phyloP scores from a whole-genome alignment of 2,113 vertebrate species.

The Myrmophylax atrothorax region DNA sequence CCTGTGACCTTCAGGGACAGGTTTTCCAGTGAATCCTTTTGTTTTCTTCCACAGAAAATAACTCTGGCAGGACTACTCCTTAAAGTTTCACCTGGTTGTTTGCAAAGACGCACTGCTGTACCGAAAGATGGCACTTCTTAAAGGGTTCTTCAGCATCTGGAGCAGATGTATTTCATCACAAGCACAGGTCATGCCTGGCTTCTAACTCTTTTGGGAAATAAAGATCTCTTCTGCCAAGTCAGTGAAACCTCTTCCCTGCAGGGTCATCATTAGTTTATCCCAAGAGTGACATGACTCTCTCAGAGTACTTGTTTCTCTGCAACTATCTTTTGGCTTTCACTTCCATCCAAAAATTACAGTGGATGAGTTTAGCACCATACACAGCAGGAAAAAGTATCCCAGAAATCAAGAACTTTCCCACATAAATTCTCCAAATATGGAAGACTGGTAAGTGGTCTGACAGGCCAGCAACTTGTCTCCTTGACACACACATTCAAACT shows the following conservation, averaged over 20 bases:
- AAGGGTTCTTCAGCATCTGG: slow-evolving; percentile 18
- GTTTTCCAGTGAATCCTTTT: not conserved
- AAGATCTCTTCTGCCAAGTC: slow-evolving; percentile 34
- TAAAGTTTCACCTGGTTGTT: not conserved
- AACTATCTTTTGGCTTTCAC: not conserved
- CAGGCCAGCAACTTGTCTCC: not conserved
- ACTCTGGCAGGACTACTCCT: not conserved
- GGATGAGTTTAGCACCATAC: not conserved
- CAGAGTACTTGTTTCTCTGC: not conserved
- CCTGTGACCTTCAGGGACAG: not conserved
- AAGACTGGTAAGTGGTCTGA: not conserved
- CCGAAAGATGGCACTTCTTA: slow-evolving; percentile 39
- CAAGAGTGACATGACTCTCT: not conserved
- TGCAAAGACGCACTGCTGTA: not conserved
- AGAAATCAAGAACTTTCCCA: slow-evolving; percentile 3
- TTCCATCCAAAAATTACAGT: not conserved
- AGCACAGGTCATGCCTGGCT: slow-evolving; percentile 11
- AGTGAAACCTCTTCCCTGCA: slow-evolving; percentile 29
- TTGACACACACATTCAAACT: not conserved
- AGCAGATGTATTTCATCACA: slow-evolving; percentile 22
- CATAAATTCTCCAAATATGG: not conserved
- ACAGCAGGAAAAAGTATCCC: not conserved
- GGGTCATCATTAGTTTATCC: not conserved
- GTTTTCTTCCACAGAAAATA: not conserved
- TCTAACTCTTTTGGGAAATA: slow-evolving; percentile 10